Conservation (phyloP, 2,113 vertebrate genomes). For the Blennius ocellaris region DNA sequence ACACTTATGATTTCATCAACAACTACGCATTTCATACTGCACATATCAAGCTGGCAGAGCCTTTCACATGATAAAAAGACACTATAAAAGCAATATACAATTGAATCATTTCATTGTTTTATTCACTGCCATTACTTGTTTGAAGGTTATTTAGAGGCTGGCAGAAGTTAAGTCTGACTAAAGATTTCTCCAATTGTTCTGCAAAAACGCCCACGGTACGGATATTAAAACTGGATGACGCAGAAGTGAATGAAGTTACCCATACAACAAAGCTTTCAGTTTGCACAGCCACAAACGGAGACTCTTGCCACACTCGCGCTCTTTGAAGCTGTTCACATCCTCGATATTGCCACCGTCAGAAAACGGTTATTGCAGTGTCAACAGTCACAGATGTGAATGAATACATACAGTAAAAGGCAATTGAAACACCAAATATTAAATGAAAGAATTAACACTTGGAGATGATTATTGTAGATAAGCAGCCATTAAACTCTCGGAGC, state of each 20-base stretch:
- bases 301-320: background rate
- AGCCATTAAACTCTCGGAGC: too few relatives aligned
- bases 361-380: too few relatives aligned
- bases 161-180: background rate
- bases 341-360: too few relatives aligned
- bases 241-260: background rate
- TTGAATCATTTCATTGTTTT: background rate
- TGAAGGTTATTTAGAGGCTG: background rate
- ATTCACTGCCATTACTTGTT: slow-evolving; percentile 1
- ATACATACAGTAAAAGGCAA: too few relatives aligned
- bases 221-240: slow-evolving; percentile 8
- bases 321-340: background rate
- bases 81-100: background rate
- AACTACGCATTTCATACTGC: background rate
- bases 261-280: slow-evolving; percentile 2
- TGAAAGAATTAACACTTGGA: too few relatives aligned
- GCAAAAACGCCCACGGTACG: background rate
- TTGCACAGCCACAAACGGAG: slow-evolving; percentile 1
- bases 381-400: too few relatives aligned
- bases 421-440: too few relatives aligned
- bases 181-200: slow-evolving; percentile 12
- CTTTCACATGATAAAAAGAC: background rate
- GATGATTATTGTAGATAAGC: too few relatives aligned
- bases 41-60: background rate
- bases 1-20: background rate